Evolutionary conservation across 2,113 vertebrate species (phyloP).

Genomic region (Fregata magnificens): DNA sequence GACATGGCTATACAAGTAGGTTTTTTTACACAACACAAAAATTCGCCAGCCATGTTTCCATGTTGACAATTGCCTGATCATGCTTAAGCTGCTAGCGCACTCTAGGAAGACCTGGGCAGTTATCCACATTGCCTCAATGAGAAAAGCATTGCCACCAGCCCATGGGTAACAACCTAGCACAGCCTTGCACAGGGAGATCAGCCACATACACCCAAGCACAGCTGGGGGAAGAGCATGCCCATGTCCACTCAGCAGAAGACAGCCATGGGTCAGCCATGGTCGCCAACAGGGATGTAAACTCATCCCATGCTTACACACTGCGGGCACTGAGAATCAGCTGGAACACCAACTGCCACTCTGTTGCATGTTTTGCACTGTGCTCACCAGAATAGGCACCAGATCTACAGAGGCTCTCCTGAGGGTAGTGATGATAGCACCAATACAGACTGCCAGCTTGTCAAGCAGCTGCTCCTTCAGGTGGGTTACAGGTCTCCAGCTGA

Average conservation of each 20-base stretch:
- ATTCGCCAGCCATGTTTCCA: not conserved
- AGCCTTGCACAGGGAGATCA: not conserved
- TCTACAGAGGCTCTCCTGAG: not conserved
- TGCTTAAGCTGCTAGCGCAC: not conserved
- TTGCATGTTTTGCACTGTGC: not conserved
- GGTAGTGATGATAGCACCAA: not conserved
- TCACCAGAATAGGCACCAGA: not conserved
- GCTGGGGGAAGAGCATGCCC: not conserved
- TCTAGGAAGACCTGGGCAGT: not conserved
- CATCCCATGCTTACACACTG: not conserved
- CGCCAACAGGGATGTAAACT: fast-evolving
- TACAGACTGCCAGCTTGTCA: not conserved
- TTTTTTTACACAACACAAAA: slow-evolving; percentile 26
- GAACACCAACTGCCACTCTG: not conserved
- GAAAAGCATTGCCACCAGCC: not conserved
- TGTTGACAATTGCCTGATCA: not conserved
- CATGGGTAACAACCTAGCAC: not conserved
- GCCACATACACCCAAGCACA: not conserved
- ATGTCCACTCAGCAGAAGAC: not conserved
- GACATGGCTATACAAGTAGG: not conserved
- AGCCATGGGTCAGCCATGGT: not conserved
- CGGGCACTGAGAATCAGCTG: not conserved
- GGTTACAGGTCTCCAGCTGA: not conserved
- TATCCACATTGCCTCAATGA: not conserved
- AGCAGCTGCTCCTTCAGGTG: not conserved